These are phyloP conservation scores for Heteronetta atricapilla DNA, from an alignment of 2,113 vertebrate genomes.

Conservation along the genomic window DNA sequence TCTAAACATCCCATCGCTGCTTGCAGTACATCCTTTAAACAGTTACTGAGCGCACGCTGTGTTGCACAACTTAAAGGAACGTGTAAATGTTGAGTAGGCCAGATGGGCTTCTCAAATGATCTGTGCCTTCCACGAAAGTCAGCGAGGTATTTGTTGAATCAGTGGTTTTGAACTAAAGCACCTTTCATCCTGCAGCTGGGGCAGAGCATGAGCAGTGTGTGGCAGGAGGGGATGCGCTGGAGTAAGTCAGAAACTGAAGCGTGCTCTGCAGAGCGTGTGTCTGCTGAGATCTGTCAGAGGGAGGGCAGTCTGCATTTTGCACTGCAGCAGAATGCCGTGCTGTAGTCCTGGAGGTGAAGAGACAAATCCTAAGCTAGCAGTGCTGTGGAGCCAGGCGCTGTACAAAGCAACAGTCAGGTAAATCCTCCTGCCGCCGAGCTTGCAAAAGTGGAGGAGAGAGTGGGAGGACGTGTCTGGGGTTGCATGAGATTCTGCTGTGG, in stretches of 20 bases:
- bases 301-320: neutral
- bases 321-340: neutral
- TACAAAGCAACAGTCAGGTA: too few species aligned
- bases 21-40: neutral
- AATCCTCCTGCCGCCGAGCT: neutral
- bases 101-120: fast-evolving
- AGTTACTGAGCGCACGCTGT: neutral
- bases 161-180: neutral
- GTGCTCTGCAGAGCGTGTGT: neutral
- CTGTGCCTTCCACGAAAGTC: neutral
- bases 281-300: neutral
- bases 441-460: neutral
- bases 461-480: neutral
- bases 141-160: neutral
- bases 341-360: neutral
- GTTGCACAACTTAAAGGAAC: neutral
- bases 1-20: neutral
- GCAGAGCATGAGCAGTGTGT: fast-evolving
- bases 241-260: neutral
- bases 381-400: neutral
- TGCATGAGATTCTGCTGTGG: neutral
- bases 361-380: neutral
- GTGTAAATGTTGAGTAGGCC: neutral
- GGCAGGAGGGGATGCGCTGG: neutral
- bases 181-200: neutral